Conservation (phyloP, 1,140 invertebrate species). For the Sinella curviseta region DNA sequence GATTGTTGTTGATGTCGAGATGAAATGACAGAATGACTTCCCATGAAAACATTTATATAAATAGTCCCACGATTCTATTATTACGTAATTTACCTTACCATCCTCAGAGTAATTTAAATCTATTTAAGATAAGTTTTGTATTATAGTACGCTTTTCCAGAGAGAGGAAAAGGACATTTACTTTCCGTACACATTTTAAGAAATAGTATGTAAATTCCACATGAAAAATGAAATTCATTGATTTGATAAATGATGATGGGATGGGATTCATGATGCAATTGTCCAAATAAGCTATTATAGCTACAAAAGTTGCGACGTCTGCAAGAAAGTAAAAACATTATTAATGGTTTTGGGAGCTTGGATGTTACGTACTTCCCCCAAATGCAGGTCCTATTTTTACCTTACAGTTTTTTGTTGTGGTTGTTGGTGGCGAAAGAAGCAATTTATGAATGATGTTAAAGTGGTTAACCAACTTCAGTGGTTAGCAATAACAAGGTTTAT, state of each 20-base stretch:
- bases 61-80: slow-evolving; percentile 23
- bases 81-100: not conserved
- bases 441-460: too few species aligned
- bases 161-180: not conserved
- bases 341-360: too few species aligned
- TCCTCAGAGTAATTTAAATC: slow-evolving; percentile 14
- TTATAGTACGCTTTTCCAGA: not conserved
- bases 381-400: too few species aligned
- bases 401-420: too few species aligned
- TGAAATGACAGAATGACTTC: slow-evolving; percentile 43
- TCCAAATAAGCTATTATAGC: not conserved
- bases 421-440: too few species aligned
- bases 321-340: not conserved
- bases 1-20: slow-evolving; percentile 23
- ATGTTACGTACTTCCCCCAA: too few species aligned
- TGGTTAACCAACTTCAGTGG: too few species aligned
- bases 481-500: too few species aligned
- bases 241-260: slow-evolving; percentile 23
- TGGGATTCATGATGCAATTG: not conserved
- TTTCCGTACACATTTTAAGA: not conserved
- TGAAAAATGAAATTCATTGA: slow-evolving; percentile 10
- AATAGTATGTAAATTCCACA: slow-evolving; percentile 13
- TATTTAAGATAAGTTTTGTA: not conserved
- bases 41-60: slow-evolving; percentile 39
- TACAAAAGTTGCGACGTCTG: not conserved